Evolutionary conservation across 1,140 invertebrate genomes (phyloP).

Genomic region (Brachystomella parvula): DNA sequence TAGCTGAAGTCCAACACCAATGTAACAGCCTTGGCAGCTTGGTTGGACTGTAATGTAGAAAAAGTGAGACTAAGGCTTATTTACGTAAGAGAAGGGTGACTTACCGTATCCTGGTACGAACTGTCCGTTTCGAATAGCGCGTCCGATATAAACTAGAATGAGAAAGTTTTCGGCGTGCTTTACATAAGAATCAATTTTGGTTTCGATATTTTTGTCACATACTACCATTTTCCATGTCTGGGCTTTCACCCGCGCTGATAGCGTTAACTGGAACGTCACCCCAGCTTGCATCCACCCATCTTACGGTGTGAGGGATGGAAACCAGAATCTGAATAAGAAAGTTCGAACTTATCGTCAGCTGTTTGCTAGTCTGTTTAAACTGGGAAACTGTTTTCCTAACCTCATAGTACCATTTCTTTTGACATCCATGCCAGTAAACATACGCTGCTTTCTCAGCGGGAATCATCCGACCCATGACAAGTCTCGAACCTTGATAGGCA

Average conservation of each 20-base stretch:
- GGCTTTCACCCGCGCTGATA: background rate
- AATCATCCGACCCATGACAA: background rate
- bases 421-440: conserved; percentile 7
- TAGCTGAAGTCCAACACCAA: background rate
- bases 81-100: no score
- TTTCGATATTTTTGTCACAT: no score
- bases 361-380: background rate
- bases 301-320: conserved; percentile 1
- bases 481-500: background rate
- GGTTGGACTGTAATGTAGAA: background rate
- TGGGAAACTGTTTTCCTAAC: background rate
- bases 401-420: conserved; percentile 10
- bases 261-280: conserved; percentile 14
- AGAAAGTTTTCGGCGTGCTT: no score
- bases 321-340: conserved; percentile 3
- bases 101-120: background rate
- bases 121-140: background rate
- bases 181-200: no score
- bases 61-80: background rate
- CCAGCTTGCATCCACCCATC: conserved; percentile 4
- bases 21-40: background rate
- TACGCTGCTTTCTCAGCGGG: background rate
- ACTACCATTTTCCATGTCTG: background rate
- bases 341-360: background rate
- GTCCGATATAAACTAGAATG: background rate